Evolutionary conservation across 2,113 vertebrate genomes (phyloP).

Genomic region (Serinus canaria): DNA sequence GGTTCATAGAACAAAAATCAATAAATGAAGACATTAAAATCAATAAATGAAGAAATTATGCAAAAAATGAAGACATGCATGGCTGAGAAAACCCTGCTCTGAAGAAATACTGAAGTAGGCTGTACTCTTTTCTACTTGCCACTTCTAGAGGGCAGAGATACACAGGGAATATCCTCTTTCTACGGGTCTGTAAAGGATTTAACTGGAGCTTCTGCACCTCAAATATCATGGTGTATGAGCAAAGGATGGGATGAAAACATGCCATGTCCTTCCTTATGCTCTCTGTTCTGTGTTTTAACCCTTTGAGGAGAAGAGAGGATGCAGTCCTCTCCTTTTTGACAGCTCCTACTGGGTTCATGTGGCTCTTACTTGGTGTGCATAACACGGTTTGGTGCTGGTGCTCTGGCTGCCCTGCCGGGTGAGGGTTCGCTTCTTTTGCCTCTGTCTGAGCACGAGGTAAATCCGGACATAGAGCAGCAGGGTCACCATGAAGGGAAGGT

Average conservation of each 20-base stretch:
- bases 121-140: background rate
- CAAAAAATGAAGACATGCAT: background rate
- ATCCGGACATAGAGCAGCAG: conserved; percentile 91
- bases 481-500: conserved; percentile 90
- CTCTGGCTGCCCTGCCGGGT: conserved; percentile 83
- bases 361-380: conserved; percentile 63
- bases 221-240: background rate
- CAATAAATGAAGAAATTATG: background rate
- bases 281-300: background rate
- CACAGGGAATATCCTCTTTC: background rate
- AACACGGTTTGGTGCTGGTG: conserved; percentile 66
- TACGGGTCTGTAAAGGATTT: background rate
- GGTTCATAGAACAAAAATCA: background rate
- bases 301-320: background rate
- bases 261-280: background rate
- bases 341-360: background rate
- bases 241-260: background rate
- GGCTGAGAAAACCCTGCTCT: background rate
- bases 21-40: background rate
- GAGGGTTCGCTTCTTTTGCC: conserved; percentile 83
- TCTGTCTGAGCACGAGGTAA: conserved; percentile 87
- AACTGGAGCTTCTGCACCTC: background rate
- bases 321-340: background rate
- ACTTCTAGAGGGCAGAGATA: background rate
- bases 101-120: background rate